These are phyloP conservation scores for Pterostichus niger DNA, from an alignment of 2,888 invertebrate species.

Conservation along the genomic window DNA sequence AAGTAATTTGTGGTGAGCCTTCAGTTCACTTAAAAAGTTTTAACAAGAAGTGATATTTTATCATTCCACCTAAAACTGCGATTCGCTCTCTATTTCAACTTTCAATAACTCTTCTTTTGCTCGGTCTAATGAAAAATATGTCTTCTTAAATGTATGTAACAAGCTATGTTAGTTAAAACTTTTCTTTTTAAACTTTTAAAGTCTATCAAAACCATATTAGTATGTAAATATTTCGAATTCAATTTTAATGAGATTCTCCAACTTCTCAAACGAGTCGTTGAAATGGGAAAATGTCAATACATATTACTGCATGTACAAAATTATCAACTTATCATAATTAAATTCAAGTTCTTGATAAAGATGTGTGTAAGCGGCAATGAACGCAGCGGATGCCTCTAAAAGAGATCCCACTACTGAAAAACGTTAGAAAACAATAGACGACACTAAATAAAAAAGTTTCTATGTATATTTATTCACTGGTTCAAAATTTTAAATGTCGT, in stretches of 20 bases:
- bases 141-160: neutral
- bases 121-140: slow-evolving; percentile 17
- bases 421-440: no score
- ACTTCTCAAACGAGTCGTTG: neutral
- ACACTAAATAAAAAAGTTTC: no score
- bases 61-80: slow-evolving; percentile 4
- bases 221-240: slow-evolving; percentile 30
- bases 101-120: neutral
- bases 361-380: no score
- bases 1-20: slow-evolving; percentile 26
- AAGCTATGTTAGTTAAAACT: slow-evolving; percentile 17
- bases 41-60: slow-evolving; percentile 38
- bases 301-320: no score
- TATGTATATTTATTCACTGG: no score
- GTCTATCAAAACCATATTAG: slow-evolving; percentile 1
- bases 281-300: no score
- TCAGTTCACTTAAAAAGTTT: slow-evolving; percentile 31
- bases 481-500: no score
- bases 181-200: slow-evolving; percentile 8
- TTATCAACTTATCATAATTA: no score
- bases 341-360: no score
- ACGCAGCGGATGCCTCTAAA: no score
- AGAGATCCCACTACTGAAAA: no score
- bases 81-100: neutral
- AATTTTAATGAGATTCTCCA: slow-evolving; percentile 7